Evolutionary conservation across 1,140 invertebrate genomes (phyloP), one percentile per base, ranked within the genome.

Genomic region (Vollenhovia emeryi): DNA sequence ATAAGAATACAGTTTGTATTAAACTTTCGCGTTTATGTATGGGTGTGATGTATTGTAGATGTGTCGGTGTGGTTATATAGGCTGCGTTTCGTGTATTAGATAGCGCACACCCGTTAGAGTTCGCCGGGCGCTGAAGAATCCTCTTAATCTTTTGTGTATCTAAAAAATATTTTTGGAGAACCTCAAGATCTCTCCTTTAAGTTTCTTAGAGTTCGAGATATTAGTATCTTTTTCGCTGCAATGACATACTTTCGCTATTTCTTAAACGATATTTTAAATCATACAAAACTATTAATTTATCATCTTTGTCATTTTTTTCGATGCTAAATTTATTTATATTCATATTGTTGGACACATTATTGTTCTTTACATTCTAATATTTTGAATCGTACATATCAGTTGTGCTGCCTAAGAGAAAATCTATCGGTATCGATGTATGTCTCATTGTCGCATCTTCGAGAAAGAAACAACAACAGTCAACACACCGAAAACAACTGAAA

Each of bases 401-500:
- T 30, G 15, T 43, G 1, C 6, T 2, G 15, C 30, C 3, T 27
- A 43, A 79, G 15, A 79, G 33, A 50, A 21, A 45, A 71, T 80
- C 8, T 21, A 40, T 30, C 24, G 33, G 8, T 55, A 52, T 3
- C 24, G 24, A 27, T 82, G 50, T 71, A 52, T 50, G 11, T 68
- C 21, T 68, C 15, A 55, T 36, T 79, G 15, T 66, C 40, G 40
- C 45, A 40, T 43, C 6, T 71, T n/a, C 50, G 24, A 27, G n/a
- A 30, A 30, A 50, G 15, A 82, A 43, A 66, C 18, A 66, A 78
- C 43, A 64, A 68, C 33, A 36, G 55, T 50, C 27, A 11, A 60
- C 27, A 79, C 36, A 79, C 8, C 27, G 24, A 43, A n/a, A 71
- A 64, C 43, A 59, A 83, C 24, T 11, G 24, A 27, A 64, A 86